Evolutionary conservation across 2,888 invertebrate species (phyloP).

Genomic region (Acleris laterana): DNA sequence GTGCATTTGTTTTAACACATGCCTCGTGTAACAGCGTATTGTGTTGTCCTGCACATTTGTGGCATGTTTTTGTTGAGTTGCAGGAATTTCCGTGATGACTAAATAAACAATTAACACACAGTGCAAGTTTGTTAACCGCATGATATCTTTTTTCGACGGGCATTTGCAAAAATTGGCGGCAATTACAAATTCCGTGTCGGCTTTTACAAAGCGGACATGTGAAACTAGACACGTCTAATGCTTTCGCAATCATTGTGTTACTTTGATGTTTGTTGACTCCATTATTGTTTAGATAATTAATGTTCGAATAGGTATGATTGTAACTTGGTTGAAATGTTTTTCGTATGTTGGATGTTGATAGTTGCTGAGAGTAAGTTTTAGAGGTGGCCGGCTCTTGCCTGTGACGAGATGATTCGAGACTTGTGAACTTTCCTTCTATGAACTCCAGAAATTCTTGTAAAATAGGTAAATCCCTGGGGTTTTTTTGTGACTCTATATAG

Average conservation of each 20-base stretch:
- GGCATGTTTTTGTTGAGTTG: conserved; percentile 34
- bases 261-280: neutral
- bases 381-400: conserved; percentile 1
- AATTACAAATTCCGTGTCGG: conserved; percentile 8
- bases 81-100: conserved; percentile 39
- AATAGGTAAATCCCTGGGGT: conserved; percentile 36
- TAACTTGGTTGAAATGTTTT: neutral
- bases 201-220: conserved; percentile 6
- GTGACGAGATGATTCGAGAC: conserved; percentile 36
- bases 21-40: conserved; percentile 38
- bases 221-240: neutral
- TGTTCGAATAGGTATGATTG: too few relatives aligned
- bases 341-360: neutral
- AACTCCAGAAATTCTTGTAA: conserved; percentile 39
- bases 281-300: neutral
- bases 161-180: conserved; percentile 2
- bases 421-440: conserved; percentile 41
- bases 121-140: conserved; percentile 5
- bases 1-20: conserved; percentile 7
- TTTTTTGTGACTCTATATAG: conserved; percentile 37
- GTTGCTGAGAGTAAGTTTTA: neutral
- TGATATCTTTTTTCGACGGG: neutral
- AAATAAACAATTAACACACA: conserved; percentile 41
- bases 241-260: neutral
- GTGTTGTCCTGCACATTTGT: conserved; percentile 29